These are phyloP conservation scores for Tridacna gigas DNA, from an alignment of 2,888 invertebrate genomes.

Conservation along the genomic window DNA sequence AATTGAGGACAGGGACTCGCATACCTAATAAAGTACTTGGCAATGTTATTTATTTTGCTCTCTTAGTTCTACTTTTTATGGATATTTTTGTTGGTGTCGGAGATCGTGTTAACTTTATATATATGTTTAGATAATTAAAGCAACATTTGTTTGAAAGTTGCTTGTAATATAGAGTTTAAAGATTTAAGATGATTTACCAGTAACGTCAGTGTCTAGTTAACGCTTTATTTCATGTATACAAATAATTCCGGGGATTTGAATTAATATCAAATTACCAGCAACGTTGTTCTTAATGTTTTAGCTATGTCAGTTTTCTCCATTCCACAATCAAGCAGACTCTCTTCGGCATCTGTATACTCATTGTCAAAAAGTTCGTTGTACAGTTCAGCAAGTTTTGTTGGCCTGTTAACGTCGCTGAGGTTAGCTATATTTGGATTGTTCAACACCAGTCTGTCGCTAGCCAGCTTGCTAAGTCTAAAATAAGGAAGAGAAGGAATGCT, in stretches of 20 bases:
- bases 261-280: not conserved
- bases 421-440: constrained; percentile 8
- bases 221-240: too few species aligned
- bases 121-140: too few species aligned
- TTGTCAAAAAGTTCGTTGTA: constrained; percentile 9
- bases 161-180: too few species aligned
- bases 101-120: too few species aligned
- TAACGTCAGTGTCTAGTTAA: not conserved
- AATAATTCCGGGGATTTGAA: too few species aligned
- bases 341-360: constrained; percentile 6
- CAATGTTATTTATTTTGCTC: too few species aligned
- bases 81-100: too few species aligned
- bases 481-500: not conserved
- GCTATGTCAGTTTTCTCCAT: not conserved
- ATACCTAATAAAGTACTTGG: too few species aligned
- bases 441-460: not conserved
- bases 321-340: not conserved
- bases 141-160: too few species aligned
- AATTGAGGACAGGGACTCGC: too few species aligned
- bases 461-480: constrained; percentile 2
- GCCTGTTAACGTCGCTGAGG: constrained; percentile 1
- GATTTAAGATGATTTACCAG: too few species aligned
- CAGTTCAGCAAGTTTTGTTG: not conserved
- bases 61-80: too few species aligned
- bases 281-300: not conserved